These are phyloP conservation scores for Drosophila varians DNA, from an alignment of 1,140 invertebrate species.

Conservation along the genomic window DNA sequence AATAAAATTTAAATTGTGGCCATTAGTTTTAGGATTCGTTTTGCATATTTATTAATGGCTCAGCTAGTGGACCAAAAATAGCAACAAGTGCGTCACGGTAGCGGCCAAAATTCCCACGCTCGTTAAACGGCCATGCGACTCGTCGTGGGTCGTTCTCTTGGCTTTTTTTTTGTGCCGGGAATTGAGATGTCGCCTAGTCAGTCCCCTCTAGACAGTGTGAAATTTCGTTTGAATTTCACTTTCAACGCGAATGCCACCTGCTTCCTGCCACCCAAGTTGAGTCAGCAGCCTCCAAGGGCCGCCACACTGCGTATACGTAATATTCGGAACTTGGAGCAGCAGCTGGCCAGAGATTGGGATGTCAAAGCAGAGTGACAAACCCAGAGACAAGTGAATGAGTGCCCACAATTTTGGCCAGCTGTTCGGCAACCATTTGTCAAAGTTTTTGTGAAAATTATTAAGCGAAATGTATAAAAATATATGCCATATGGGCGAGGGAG, in stretches of 20 bases:
- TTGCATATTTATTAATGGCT: slow-evolving; percentile 55
- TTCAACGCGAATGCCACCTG: slow-evolving; percentile 20
- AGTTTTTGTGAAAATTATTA: slow-evolving; percentile 25
- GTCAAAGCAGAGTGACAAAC: slow-evolving; percentile 43
- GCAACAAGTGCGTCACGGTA: slow-evolving; percentile 70
- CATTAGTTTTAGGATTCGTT: slow-evolving; percentile 50
- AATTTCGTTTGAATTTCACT: slow-evolving; percentile 50
- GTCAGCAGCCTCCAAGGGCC: slow-evolving; percentile 21
- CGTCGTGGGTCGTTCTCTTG: slow-evolving; percentile 3
- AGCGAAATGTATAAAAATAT: slow-evolving; percentile 11
- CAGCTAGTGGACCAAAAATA: slow-evolving; percentile 48
- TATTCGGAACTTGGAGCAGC: slow-evolving; percentile 1
- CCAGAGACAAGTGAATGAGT: slow-evolving; percentile 51
- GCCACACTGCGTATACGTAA: slow-evolving; percentile 62
- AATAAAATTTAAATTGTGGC: slow-evolving; percentile 60
- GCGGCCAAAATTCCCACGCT: slow-evolving; percentile 62
- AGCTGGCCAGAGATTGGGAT: slow-evolving; percentile 28
- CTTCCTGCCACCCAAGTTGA: slow-evolving; percentile 30
- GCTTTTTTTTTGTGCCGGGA: slow-evolving; percentile 45
- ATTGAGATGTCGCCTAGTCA: slow-evolving; percentile 27
- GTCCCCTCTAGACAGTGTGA: slow-evolving; percentile 24
- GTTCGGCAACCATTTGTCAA: slow-evolving; percentile 62
- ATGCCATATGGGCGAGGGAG: slow-evolving; percentile 1
- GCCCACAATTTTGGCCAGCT: slow-evolving; percentile 43
- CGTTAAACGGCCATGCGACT: slow-evolving; percentile 51